Conservation (phyloP, 1,140 invertebrate genomes). For the Drosophila saltans region DNA sequence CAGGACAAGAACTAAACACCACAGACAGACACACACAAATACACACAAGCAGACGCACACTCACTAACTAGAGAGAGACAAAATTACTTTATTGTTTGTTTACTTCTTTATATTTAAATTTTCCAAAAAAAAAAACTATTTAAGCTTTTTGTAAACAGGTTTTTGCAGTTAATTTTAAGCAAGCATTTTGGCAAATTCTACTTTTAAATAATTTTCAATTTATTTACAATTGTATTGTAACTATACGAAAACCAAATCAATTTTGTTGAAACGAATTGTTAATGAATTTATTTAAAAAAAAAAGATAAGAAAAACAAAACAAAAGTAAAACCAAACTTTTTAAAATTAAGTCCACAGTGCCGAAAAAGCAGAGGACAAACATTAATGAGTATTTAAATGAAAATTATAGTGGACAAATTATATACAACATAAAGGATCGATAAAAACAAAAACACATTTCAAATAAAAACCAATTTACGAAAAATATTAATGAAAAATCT, state of each 20-base stretch:
- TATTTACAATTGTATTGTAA: slow-evolving; percentile 54
- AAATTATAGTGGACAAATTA: slow-evolving; percentile 79
- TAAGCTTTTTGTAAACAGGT: neutral
- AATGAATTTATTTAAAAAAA: slow-evolving; percentile 75
- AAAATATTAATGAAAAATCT: neutral
- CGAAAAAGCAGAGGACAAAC: slow-evolving; percentile 18
- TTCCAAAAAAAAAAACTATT: neutral
- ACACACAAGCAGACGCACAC: neutral
- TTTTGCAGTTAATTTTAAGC: slow-evolving; percentile 26
- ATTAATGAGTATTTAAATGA: slow-evolving; percentile 66
- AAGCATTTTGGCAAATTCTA: slow-evolving; percentile 20
- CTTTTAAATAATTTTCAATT: slow-evolving; percentile 32
- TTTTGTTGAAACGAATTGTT: slow-evolving; percentile 77
- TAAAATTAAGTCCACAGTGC: slow-evolving; percentile 56
- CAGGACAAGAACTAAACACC: neutral
- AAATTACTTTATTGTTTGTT: slow-evolving; percentile 2
- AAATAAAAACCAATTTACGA: slow-evolving; percentile 46
- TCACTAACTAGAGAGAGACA: slow-evolving; percentile 3
- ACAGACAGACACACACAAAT: neutral
- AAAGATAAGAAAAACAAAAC: neutral
- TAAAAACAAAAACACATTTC: slow-evolving; percentile 44
- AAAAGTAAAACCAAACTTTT: slow-evolving; percentile 22
- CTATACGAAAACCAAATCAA: slow-evolving; percentile 39
- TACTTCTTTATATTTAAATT: neutral
- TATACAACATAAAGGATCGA: slow-evolving; percentile 54